Evolutionary conservation across 1,140 invertebrate species (phyloP).

Genomic region (Chlorops oryzae): DNA sequence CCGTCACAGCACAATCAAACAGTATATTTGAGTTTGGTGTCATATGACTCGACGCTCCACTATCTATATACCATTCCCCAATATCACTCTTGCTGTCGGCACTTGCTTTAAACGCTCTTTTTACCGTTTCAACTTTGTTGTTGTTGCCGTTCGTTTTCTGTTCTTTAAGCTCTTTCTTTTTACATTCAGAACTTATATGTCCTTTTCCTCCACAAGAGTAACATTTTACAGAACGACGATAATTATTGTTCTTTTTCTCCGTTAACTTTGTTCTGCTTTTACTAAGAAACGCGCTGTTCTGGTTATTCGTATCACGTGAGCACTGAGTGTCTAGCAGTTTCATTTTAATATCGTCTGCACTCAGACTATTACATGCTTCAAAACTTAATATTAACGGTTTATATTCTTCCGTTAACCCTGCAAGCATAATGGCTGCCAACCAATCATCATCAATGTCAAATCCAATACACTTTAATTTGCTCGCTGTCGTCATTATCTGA

Average conservation of each 20-base stretch:
- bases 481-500: not conserved
- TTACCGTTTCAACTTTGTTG: constrained; percentile 4
- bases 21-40: constrained; percentile 19
- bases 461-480: too few relatives aligned
- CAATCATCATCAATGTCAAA: constrained; percentile 30
- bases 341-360: constrained; percentile 24
- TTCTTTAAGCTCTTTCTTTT: not conserved
- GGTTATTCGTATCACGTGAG: not conserved
- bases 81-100: constrained; percentile 10
- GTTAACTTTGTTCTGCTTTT: not conserved
- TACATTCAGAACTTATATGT: constrained; percentile 12
- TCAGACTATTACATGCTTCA: too few relatives aligned
- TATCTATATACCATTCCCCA: constrained; percentile 27
- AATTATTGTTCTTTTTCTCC: constrained; percentile 10
- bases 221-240: constrained; percentile 15
- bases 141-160: not conserved
- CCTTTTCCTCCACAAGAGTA: constrained; percentile 13
- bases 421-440: constrained; percentile 35
- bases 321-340: constrained; percentile 24
- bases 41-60: constrained; percentile 9
- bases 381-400: constrained; percentile 41
- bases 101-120: constrained; percentile 23
- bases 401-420: constrained; percentile 37
- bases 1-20: constrained; percentile 7
- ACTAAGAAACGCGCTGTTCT: not conserved